Evolutionary conservation across 2,888 invertebrate species (phyloP).

Genomic region (Ennomos quercinarius): DNA sequence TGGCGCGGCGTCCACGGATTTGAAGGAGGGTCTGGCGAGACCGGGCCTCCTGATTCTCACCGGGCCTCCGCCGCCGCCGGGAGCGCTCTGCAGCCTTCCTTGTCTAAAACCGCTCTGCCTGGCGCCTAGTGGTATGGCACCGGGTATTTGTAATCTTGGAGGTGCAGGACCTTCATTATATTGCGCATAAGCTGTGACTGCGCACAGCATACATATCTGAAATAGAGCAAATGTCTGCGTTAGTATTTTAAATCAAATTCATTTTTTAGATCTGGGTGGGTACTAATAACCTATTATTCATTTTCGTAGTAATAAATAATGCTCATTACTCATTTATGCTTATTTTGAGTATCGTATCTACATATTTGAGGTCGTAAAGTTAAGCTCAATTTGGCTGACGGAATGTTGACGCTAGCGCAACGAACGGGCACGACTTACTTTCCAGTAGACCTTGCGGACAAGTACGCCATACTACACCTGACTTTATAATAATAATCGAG

Average conservation of each 20-base stretch:
- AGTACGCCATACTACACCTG: constrained; percentile 46
- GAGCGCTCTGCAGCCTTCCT: constrained; percentile 67
- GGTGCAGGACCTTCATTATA: constrained; percentile 85
- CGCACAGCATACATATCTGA: constrained; percentile 82
- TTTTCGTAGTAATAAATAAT: not conserved
- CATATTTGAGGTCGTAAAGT: constrained; percentile 24
- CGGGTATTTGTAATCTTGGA: constrained; percentile 88
- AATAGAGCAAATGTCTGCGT: constrained; percentile 43
- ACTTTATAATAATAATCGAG: constrained; percentile 46
- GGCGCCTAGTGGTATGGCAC: constrained; percentile 82
- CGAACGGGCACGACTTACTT: constrained; percentile 63
- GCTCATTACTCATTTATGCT: not conserved
- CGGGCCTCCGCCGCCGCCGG: constrained; percentile 53
- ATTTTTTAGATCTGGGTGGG: not conserved
- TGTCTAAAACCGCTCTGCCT: constrained; percentile 74
- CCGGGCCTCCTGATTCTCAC: constrained; percentile 75
- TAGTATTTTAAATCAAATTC: not conserved
- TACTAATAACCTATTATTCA: no score
- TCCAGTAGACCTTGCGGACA: constrained; percentile 62
- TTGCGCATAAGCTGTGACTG: constrained; percentile 82
- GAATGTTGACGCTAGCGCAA: constrained; percentile 55
- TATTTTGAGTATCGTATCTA: constrained; percentile 10
- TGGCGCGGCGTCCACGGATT: constrained; percentile 75
- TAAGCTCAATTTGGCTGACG: constrained; percentile 46
- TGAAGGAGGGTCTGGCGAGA: constrained; percentile 74